These are phyloP conservation scores for Gorsachius goisagi DNA, from an alignment of 2,113 vertebrate species.

Conservation along the genomic window DNA sequence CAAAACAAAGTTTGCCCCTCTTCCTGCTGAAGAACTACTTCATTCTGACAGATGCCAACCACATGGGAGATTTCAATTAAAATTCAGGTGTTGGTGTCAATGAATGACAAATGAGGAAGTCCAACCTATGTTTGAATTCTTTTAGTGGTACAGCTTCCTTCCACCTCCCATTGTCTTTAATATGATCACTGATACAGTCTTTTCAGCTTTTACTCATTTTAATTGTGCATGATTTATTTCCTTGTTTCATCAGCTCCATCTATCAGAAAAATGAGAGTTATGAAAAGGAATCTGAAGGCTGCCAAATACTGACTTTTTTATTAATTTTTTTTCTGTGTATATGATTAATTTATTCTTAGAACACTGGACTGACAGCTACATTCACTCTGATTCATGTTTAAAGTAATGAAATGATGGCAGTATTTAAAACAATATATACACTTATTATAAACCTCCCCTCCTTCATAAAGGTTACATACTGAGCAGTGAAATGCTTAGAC, in stretches of 20 bases:
- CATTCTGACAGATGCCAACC: background rate
- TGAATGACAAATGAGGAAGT: conserved; percentile 38
- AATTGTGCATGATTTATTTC: conserved; percentile 50
- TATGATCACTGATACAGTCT: background rate
- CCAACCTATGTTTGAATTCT: background rate
- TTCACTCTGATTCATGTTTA: conserved; percentile 43
- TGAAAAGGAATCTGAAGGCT: conserved; percentile 22
- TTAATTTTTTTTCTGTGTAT: background rate
- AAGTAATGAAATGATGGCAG: conserved; percentile 67
- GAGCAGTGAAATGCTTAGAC: conserved; percentile 4
- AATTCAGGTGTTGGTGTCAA: conserved; percentile 18
- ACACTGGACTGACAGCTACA: conserved; percentile 49
- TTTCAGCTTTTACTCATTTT: conserved; percentile 27
- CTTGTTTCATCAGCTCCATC: background rate
- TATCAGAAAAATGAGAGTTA: conserved; percentile 41
- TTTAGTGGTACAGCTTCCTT: background rate
- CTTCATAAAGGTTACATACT: conserved; percentile 63
- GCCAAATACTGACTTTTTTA: background rate
- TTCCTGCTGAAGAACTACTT: background rate
- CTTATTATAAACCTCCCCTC: conserved; percentile 14
- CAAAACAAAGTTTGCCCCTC: background rate
- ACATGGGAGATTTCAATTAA: conserved; percentile 23
- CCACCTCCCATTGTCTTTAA: background rate
- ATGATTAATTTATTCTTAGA: conserved; percentile 59
- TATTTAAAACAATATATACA: conserved; percentile 67